Evolutionary conservation across 2,888 invertebrate species (phyloP).

Genomic region (Orthonevra nobilis): DNA sequence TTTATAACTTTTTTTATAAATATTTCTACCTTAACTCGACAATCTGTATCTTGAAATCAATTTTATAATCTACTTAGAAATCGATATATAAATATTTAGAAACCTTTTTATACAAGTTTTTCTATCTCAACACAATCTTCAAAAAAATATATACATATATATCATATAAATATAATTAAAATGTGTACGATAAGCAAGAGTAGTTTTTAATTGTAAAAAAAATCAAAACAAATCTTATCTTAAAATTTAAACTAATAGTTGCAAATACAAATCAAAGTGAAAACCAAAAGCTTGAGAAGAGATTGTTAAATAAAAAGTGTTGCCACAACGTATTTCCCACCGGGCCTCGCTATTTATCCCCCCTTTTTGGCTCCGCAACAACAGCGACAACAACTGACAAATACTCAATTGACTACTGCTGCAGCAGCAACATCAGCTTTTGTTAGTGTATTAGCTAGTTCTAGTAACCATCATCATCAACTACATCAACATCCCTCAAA

Average conservation of each 20-base stretch:
- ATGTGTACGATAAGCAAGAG: slow-evolving; percentile 69
- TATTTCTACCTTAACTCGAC: slow-evolving; percentile 44
- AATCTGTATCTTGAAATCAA: slow-evolving; percentile 16
- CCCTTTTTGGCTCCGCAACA: slow-evolving; percentile 73
- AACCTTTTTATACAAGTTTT: not conserved
- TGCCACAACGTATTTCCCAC: slow-evolving; percentile 75
- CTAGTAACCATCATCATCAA: slow-evolving; percentile 64
- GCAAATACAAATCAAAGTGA: slow-evolving; percentile 5
- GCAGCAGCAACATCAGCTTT: slow-evolving; percentile 58
- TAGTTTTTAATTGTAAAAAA: slow-evolving; percentile 51
- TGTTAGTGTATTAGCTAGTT: slow-evolving; percentile 62
- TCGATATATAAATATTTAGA: not conserved
- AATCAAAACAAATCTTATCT: not conserved
- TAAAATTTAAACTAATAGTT: slow-evolving; percentile 16
- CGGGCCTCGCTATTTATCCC: slow-evolving; percentile 74
- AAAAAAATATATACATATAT: slow-evolving; percentile 29
- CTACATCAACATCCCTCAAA: slow-evolving; percentile 61
- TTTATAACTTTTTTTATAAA: slow-evolving; percentile 47
- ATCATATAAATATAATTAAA: slow-evolving; percentile 44
- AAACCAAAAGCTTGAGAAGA: slow-evolving; percentile 29
- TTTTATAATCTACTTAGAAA: too few species aligned
- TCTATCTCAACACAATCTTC: slow-evolving; percentile 54
- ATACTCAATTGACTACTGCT: slow-evolving; percentile 61
- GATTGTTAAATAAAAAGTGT: slow-evolving; percentile 71
- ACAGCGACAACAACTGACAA: slow-evolving; percentile 59